Conservation (phyloP, 2,113 vertebrate species). For the Craseonycteris thonglongyai region DNA sequence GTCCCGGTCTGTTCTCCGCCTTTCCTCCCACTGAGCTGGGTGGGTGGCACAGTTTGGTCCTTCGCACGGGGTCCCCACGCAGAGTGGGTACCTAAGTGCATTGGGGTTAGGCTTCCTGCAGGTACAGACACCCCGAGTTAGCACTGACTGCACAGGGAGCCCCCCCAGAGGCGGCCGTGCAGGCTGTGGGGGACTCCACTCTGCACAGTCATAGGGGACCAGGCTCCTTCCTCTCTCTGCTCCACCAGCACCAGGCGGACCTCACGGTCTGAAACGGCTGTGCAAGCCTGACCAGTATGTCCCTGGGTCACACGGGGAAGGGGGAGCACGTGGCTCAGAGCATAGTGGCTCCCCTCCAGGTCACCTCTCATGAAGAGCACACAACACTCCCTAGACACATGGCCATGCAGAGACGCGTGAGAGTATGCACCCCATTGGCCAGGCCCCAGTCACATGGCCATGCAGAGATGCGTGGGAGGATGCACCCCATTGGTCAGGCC, state of each 20-base stretch:
- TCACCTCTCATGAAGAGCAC: background rate
- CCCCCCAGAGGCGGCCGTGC: fast-evolving
- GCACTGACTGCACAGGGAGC: background rate
- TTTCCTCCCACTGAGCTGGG: too few species aligned
- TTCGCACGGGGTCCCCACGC: fast-evolving
- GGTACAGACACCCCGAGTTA: background rate
- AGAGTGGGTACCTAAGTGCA: fast-evolving
- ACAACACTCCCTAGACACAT: fast-evolving
- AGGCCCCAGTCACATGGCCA: too few species aligned
- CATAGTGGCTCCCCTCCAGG: background rate
- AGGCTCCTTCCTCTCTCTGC: background rate
- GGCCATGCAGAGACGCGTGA: too few species aligned
- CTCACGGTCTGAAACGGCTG: fast-evolving
- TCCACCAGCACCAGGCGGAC: fast-evolving
- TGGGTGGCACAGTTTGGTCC: too few species aligned
- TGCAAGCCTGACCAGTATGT: fast-evolving
- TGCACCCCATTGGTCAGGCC: fast-evolving
- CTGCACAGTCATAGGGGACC: fast-evolving
- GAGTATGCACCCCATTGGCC: fast-evolving
- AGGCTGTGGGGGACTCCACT: fast-evolving
- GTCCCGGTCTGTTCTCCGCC: too few species aligned
- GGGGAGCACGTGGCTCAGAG: too few species aligned
- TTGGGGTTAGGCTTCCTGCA: background rate
- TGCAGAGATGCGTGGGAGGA: too few species aligned
- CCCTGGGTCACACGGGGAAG: background rate